Evolutionary conservation across 2,888 invertebrate genomes (phyloP).

Genomic region (Scaptodrosophila latifasciaeformis): DNA sequence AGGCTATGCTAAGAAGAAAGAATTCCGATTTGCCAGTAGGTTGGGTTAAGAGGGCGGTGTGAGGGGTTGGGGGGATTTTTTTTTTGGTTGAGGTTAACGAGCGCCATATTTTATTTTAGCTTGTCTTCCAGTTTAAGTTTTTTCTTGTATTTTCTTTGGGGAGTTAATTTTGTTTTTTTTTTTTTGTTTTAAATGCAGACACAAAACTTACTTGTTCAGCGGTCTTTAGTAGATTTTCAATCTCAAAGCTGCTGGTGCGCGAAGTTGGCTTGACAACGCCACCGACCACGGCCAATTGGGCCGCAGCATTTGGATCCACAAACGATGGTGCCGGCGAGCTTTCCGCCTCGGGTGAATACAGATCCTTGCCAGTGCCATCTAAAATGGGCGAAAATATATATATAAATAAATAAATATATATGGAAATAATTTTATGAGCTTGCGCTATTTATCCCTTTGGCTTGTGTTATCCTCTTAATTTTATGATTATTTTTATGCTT

Average conservation of each 20-base stretch:
- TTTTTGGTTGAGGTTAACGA: constrained; percentile 23
- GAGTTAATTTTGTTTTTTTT: not conserved
- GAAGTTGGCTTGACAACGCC: constrained; percentile 80
- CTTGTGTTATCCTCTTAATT: too few relatives aligned
- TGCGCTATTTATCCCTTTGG: too few relatives aligned
- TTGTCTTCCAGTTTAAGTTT: not conserved
- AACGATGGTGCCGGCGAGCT: constrained; percentile 77
- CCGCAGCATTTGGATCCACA: constrained; percentile 68
- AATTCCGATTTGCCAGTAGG: constrained; percentile 54
- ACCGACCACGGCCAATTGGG: constrained; percentile 40
- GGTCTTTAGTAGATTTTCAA: constrained; percentile 91
- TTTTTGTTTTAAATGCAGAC: not conserved
- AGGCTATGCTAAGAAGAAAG: constrained; percentile 56
- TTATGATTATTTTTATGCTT: constrained; percentile 25
- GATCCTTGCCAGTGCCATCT: constrained; percentile 81
- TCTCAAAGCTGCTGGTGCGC: constrained; percentile 94
- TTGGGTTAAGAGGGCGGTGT: constrained; percentile 2
- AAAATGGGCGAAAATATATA: too few relatives aligned
- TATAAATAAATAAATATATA: not conserved
- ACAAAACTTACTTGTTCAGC: constrained; percentile 78
- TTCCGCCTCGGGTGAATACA: constrained; percentile 82
- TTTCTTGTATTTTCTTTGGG: too few relatives aligned
- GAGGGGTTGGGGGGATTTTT: not conserved
- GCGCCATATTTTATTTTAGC: not conserved
- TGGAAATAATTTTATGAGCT: constrained; percentile 5